phyloP scores from a whole-genome alignment of 2,888 invertebrate species.

The Xestia xanthographa region DNA sequence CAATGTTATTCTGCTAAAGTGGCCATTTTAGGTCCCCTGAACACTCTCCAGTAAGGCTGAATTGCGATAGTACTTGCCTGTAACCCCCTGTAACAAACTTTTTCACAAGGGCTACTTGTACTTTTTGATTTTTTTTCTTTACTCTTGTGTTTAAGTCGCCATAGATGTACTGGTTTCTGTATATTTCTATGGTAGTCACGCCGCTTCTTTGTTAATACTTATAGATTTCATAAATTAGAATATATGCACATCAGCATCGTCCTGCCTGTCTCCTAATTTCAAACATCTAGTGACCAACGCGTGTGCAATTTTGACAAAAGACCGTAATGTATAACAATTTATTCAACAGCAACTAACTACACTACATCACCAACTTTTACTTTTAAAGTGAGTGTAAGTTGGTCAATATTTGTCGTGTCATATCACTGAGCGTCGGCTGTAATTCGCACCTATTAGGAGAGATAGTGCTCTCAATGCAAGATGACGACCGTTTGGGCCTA shows the following conservation, averaged over 20 bases:
- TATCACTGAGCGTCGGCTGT: slow-evolving; percentile 15
- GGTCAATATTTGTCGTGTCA: slow-evolving; percentile 51
- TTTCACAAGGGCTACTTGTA: neutral
- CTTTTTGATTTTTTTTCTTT: neutral
- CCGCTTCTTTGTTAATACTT: too few species aligned
- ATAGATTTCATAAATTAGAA: too few species aligned
- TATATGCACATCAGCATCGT: neutral
- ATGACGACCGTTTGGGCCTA: slow-evolving; percentile 7
- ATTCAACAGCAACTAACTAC: slow-evolving; percentile 22
- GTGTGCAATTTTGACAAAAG: neutral
- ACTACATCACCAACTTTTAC: slow-evolving; percentile 47
- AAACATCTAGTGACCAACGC: neutral
- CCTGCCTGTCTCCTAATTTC: neutral
- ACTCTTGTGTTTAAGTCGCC: too few species aligned
- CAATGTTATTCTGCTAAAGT: too few species aligned
- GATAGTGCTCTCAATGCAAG: slow-evolving; percentile 33
- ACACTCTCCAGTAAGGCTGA: neutral
- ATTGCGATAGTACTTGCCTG: neutral
- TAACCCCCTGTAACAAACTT: neutral
- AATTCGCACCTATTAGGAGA: slow-evolving; percentile 50
- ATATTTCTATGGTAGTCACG: too few species aligned
- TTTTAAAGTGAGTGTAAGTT: slow-evolving; percentile 54
- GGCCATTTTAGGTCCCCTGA: too few species aligned
- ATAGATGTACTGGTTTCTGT: too few species aligned
- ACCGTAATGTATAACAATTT: slow-evolving; percentile 30